These are phyloP conservation scores for Heliconius eleuchia DNA, from an alignment of 1,140 invertebrate species.

Conservation along the genomic window DNA sequence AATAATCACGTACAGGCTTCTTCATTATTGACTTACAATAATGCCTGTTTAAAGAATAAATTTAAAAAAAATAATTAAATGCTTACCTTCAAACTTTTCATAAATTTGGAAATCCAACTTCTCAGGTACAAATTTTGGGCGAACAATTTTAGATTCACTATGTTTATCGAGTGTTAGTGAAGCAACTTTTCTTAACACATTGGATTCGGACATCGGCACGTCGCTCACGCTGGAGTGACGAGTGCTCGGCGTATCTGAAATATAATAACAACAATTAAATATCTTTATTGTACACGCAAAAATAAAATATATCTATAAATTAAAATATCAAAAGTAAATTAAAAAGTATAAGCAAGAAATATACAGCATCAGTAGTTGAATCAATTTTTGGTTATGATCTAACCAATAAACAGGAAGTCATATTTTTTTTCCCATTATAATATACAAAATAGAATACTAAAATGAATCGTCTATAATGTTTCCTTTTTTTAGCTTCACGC, in stretches of 20 bases:
- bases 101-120: slow-evolving; percentile 91
- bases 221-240: slow-evolving; percentile 71
- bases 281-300: neutral
- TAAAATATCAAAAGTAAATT: no score
- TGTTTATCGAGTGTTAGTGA: slow-evolving; percentile 89
- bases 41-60: neutral
- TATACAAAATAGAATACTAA: no score
- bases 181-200: slow-evolving; percentile 91
- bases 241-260: neutral
- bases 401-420: no score
- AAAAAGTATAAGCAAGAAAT: no score
- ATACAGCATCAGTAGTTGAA: no score
- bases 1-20: no score
- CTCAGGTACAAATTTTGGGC: slow-evolving; percentile 90
- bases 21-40: no score
- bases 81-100: slow-evolving; percentile 94
- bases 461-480: no score
- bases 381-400: no score
- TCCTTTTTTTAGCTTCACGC: no score
- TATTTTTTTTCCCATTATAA: no score
- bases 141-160: slow-evolving; percentile 82
- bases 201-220: slow-evolving; percentile 79
- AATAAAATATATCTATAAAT: no score
- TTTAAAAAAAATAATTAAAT: neutral
- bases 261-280: neutral